These are phyloP conservation scores for Zapus hudsonius DNA, from an alignment of 2,113 vertebrate genomes.

Conservation along the genomic window DNA sequence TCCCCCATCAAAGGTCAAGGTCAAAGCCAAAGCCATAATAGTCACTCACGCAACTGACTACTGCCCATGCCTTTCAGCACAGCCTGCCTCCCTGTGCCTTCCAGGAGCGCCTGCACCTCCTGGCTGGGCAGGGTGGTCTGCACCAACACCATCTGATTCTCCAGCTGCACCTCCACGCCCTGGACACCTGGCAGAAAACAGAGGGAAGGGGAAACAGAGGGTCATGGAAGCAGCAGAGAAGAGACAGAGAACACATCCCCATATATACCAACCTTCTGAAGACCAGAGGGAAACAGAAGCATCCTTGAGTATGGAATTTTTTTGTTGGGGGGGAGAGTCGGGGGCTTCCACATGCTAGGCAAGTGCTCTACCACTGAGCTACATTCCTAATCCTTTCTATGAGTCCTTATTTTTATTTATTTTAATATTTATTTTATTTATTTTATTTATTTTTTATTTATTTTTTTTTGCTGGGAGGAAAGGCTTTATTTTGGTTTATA, in stretches of 20 bases:
- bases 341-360: background rate
- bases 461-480: background rate
- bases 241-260: background rate
- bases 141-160: constrained; percentile 89
- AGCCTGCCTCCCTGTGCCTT: constrained; percentile 88
- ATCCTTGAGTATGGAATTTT: background rate
- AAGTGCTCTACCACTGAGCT: background rate
- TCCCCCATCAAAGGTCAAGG: background rate
- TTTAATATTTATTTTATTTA: too few relatives aligned
- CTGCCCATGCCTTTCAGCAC: constrained; percentile 92
- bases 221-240: background rate
- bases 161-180: constrained; percentile 85
- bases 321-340: background rate
- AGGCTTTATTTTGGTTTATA: too few relatives aligned
- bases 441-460: background rate
- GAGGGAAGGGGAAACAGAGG: background rate
- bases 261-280: background rate
- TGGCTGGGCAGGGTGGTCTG: constrained; percentile 86
- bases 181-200: constrained; percentile 84
- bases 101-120: constrained; percentile 89
- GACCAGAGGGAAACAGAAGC: background rate
- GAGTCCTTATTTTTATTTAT: background rate
- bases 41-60: constrained; percentile 80
- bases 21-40: background rate
- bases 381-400: background rate